Evolutionary conservation across 2,797 vertebrate genomes (phyloP).

Genomic region (Adelosebastes latens): DNA sequence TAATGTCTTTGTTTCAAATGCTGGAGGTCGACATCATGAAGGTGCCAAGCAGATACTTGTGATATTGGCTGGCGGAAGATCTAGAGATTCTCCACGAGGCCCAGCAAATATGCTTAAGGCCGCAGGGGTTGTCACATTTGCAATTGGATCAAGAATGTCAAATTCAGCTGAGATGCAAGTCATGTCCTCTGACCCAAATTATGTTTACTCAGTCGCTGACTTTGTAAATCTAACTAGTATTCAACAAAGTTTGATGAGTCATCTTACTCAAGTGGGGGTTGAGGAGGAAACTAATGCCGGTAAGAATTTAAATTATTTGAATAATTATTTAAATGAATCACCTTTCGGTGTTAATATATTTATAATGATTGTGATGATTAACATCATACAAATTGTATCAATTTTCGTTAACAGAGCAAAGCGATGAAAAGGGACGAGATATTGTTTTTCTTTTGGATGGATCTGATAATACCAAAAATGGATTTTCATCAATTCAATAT

Average conservation of each 20-base stretch:
- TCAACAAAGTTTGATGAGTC: slow-evolving; percentile 61
- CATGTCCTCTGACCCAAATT: slow-evolving; percentile 68
- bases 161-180: slow-evolving; percentile 72
- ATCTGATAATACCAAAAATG: slow-evolving; percentile 69
- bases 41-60: slow-evolving; percentile 77
- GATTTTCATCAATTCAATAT: slow-evolving; percentile 65
- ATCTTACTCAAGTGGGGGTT: slow-evolving; percentile 51
- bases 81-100: slow-evolving; percentile 78
- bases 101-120: slow-evolving; percentile 73
- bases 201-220: slow-evolving; percentile 69
- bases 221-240: slow-evolving; percentile 71
- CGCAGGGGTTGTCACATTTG: slow-evolving; percentile 72
- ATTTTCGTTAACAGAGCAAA: slow-evolving; percentile 32
- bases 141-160: slow-evolving; percentile 74
- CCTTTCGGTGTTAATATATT: not conserved
- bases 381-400: not conserved
- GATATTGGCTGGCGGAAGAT: slow-evolving; percentile 76
- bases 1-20: slow-evolving; percentile 67
- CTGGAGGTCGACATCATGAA: slow-evolving; percentile 62
- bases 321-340: not conserved
- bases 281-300: slow-evolving; percentile 49
- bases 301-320: slow-evolving; percentile 43
- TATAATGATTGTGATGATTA: not conserved
- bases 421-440: slow-evolving; percentile 56
- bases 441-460: slow-evolving; percentile 77